Conservation (phyloP, 1,140 invertebrate species). For the Eriocheir sinensis region DNA sequence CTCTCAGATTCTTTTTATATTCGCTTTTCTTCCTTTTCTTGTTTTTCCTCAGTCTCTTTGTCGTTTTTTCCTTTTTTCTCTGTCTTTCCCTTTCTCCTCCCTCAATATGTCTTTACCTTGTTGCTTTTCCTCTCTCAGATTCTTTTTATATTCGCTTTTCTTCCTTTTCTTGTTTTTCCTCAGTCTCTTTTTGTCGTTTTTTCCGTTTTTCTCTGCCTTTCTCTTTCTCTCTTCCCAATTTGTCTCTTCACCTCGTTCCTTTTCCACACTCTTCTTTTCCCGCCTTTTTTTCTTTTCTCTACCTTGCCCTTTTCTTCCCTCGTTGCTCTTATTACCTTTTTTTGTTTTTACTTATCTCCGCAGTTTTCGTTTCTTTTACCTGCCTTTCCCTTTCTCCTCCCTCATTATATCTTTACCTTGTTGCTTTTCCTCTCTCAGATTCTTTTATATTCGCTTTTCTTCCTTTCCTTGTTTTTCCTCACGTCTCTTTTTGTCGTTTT, state of each 20-base stretch:
- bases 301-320: not conserved
- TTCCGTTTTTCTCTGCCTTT: not conserved
- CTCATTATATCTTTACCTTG: no score
- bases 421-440: no score
- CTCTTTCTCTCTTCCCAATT: not conserved
- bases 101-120: not conserved
- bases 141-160: not conserved
- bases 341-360: not conserved
- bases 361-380: no score
- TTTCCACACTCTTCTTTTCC: not conserved
- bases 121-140: not conserved
- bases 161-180: not conserved
- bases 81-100: not conserved
- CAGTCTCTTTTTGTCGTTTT: not conserved
- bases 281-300: no score
- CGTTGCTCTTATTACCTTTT: not conserved
- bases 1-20: no score
- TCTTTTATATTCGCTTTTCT: not conserved
- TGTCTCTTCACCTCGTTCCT: not conserved
- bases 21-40: not conserved
- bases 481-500: not conserved
- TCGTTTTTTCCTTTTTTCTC: not conserved
- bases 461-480: not conserved
- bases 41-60: not conserved
- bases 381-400: no score